Evolutionary conservation across 1,140 invertebrate genomes (phyloP).

Genomic region (Episyrphus balteatus): DNA sequence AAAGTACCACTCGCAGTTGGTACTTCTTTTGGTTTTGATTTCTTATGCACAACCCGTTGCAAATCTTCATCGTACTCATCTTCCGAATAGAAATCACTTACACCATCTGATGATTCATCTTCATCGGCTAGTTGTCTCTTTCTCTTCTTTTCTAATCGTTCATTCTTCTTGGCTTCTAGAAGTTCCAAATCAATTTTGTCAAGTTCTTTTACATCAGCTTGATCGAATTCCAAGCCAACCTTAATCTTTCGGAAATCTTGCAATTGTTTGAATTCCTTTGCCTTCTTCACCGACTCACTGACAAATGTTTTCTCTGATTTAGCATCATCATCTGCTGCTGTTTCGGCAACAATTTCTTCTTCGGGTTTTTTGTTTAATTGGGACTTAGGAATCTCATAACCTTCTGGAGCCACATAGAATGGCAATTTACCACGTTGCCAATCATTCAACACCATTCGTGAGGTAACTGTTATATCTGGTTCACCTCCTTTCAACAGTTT

Average conservation of each 20-base stretch:
- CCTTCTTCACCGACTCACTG: constrained; percentile 31
- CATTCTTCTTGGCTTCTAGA: constrained; percentile 41
- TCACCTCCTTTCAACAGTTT: constrained; percentile 94
- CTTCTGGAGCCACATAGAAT: constrained; percentile 80
- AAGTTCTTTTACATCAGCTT: constrained; percentile 51
- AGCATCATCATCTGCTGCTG: constrained; percentile 20
- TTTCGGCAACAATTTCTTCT: constrained; percentile 8
- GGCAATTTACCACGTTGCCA: constrained; percentile 97
- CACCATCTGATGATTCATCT: constrained; percentile 38
- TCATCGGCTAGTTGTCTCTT: constrained; percentile 22
- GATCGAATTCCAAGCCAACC: constrained; percentile 59
- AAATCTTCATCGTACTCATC: constrained; percentile 42
- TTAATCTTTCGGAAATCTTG: constrained; percentile 76
- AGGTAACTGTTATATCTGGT: constrained; percentile 76
- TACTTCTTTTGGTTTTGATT: constrained; percentile 35
- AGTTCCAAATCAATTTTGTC: constrained; percentile 43
- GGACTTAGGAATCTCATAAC: constrained; percentile 52
- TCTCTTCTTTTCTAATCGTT: constrained; percentile 32
- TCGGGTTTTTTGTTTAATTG: constrained; percentile 11
- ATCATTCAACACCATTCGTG: constrained; percentile 96
- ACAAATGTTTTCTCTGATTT: constrained; percentile 25
- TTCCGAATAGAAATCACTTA: constrained; percentile 51
- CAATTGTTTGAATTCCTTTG: constrained; percentile 35
- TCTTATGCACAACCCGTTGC: constrained; percentile 35
- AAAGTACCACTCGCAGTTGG: constrained; percentile 50